A percentile compares a stretch with the other conserved stretches of the same genome.
phyloP scores from a whole-genome alignment of 2,888 invertebrate genomes.

The Nephrotoma appendiculata region DNA sequence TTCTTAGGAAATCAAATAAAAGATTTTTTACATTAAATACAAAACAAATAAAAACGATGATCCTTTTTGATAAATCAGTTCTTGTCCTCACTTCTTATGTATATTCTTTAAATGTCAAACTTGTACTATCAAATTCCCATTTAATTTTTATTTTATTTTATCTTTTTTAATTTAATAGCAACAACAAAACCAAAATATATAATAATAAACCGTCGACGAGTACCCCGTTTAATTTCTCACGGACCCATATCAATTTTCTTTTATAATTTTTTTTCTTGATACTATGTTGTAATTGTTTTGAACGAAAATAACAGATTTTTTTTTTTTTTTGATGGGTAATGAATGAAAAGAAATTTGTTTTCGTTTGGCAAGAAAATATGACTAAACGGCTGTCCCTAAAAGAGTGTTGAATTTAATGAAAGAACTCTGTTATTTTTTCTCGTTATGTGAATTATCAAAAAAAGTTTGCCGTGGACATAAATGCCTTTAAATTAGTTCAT shows the following conservation, averaged over 20 bases:
- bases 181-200: neutral
- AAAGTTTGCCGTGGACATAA: too few relatives aligned
- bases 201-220: neutral
- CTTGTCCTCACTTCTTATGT: neutral
- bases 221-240: slow-evolving; percentile 4
- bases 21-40: neutral
- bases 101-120: neutral
- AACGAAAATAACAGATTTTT: neutral
- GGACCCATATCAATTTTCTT: neutral
- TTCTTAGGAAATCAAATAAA: slow-evolving; percentile 4
- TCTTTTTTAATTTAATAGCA: neutral
- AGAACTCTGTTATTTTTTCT: too few relatives aligned
- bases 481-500: too few relatives aligned
- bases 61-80: slow-evolving; percentile 1
- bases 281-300: neutral
- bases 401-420: too few relatives aligned
- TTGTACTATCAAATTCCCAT: slow-evolving; percentile 4
- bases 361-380: too few relatives aligned
- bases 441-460: too few relatives aligned
- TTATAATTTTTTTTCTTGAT: neutral
- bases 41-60: slow-evolving; percentile 1
- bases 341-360: neutral
- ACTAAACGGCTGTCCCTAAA: too few relatives aligned
- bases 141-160: neutral
- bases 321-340: neutral